Base-by-base conservation (phyloP, 2,888 invertebrate genomes). In the Arrhopalites spinosus region DNA sequence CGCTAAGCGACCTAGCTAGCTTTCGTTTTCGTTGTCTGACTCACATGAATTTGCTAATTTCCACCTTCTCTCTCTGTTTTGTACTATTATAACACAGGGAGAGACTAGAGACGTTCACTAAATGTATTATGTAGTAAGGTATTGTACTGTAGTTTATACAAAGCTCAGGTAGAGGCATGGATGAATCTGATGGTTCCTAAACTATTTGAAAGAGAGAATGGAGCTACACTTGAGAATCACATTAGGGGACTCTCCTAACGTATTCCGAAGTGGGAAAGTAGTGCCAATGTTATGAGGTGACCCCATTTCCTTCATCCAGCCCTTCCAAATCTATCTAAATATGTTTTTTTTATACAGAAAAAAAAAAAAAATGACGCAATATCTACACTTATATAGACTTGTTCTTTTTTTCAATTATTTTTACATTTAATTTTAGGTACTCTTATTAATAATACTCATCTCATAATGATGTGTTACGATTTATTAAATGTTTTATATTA, bases 261-360 rank as follows among this genome's bases (percentile, higher is more conserved):
- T 66, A 70, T 67, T 70, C 71, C 71, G 59, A 73, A 75, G 75
- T 77, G 75, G 73, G 75, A 76, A 69, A 73, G 76, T 76, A 76
- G 74, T 80, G 79, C 78, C 80, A 81, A 80, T 80, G 81, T 81
- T 81, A 81, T 73, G 77, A 78, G 80, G 80, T 80, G 79, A 81
- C 81, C 81, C 77, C 78, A 68, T 79, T 81, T 79, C 74, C 76
- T 25, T 3, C 2, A 36, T 69, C 45, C 66, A 66, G 56, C 66
- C 63, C 73, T 66, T 53, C 61, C 45, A 47, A 71, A 43, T 25
- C 59, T 7, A n/a, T 64, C 64, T 23, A 30, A 43, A 30, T 30
- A 17, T n/a, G n/a, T n/a, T n/a, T n/a, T n/a, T n/a, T n/a, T n/a
- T n/a, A n/a, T n/a, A n/a, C n/a, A n/a, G n/a, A n/a, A 56, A 56